phyloP scores from a whole-genome alignment of 92 coral and sea anemone species.

The Palythoa caribaeorum region DNA sequence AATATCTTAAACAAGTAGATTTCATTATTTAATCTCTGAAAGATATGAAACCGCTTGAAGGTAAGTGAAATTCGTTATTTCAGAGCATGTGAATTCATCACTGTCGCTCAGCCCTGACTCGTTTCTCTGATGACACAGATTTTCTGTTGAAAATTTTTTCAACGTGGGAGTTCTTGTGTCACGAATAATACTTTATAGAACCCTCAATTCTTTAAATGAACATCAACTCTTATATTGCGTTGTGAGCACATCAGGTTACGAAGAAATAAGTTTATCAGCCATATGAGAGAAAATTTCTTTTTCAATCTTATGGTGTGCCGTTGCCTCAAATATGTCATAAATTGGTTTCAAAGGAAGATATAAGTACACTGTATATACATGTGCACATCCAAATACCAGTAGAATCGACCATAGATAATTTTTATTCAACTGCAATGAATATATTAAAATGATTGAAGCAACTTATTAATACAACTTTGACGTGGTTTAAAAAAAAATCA shows the following conservation, averaged over 20 bases:
- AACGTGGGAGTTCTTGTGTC: not conserved
- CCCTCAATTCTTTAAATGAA: not conserved
- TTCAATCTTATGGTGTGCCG: not conserved
- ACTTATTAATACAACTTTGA: not conserved
- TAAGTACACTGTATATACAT: not conserved
- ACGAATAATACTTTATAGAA: not conserved
- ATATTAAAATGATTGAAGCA: not conserved
- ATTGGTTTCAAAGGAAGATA: not conserved
- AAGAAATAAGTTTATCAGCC: not conserved
- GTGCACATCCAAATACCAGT: not conserved
- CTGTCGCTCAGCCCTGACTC: not conserved
- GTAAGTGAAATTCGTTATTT: constrained; percentile 23
- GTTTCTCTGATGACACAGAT: not conserved
- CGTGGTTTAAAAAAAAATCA: not conserved
- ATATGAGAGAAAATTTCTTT: not conserved
- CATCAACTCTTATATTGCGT: not conserved
- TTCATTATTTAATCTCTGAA: not conserved
- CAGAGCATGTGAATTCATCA: not conserved
- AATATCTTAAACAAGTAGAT: not conserved
- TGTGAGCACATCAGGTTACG: not conserved
- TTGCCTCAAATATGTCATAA: not conserved
- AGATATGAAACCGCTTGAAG: constrained; percentile 49
- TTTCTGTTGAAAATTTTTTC: not conserved
- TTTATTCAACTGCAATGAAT: not conserved
- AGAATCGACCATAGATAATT: not conserved